phyloP scores from a whole-genome alignment of 92 coral and sea anemone genomes.

The Epizoanthus stellaris region DNA sequence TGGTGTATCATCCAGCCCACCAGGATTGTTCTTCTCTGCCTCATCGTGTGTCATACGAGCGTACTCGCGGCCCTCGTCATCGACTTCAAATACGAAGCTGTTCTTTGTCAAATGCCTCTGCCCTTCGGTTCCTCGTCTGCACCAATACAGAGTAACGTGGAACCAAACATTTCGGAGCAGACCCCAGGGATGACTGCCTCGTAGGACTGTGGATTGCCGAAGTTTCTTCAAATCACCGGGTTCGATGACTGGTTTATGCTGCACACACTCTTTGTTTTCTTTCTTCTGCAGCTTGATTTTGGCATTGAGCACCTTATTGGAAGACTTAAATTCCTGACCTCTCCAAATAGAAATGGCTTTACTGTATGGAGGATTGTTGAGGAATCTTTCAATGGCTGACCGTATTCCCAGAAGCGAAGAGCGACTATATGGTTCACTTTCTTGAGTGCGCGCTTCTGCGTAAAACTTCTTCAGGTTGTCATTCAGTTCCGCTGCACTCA shows the following conservation, averaged over 20 bases:
- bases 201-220: slow-evolving; percentile 34
- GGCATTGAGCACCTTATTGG: slow-evolving; percentile 61
- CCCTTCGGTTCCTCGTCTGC: slow-evolving; percentile 66
- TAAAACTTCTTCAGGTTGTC: slow-evolving; percentile 48
- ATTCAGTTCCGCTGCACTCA: slow-evolving; percentile 31
- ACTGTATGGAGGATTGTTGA: slow-evolving; percentile 48
- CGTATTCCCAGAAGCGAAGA: slow-evolving; percentile 43
- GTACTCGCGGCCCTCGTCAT: slow-evolving; percentile 21
- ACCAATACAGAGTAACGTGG: slow-evolving; percentile 56
- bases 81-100: slow-evolving; percentile 38
- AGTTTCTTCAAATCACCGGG: slow-evolving; percentile 50
- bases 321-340: slow-evolving; percentile 56
- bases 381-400: slow-evolving; percentile 27
- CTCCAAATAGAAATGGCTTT: slow-evolving; percentile 45
- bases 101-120: slow-evolving; percentile 12
- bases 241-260: slow-evolving; percentile 61
- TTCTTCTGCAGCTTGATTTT: slow-evolving; percentile 57
- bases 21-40: slow-evolving; percentile 42
- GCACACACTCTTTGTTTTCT: slow-evolving; percentile 55
- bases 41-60: slow-evolving; percentile 37
- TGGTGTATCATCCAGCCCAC: slow-evolving; percentile 42
- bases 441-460: slow-evolving; percentile 33
- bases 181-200: slow-evolving; percentile 49
- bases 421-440: slow-evolving; percentile 45
- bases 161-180: slow-evolving; percentile 63